Conservation (phyloP, 2,888 invertebrate genomes). For the Leucoptera coffeella region DNA sequence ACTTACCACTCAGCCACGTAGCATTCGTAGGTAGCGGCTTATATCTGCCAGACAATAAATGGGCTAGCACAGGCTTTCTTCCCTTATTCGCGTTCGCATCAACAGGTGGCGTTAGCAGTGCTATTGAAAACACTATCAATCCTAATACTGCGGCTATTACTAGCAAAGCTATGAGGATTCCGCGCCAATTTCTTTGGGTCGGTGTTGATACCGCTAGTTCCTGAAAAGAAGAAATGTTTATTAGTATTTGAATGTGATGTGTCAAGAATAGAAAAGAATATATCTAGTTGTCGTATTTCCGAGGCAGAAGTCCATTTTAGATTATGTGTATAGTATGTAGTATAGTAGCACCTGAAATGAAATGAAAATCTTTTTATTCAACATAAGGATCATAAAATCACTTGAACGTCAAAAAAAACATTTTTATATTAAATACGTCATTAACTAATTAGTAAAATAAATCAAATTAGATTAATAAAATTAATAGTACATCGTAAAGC, state of each 20-base stretch:
- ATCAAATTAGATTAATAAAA: too few species aligned
- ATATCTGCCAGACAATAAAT: background rate
- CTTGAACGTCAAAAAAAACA: too few species aligned
- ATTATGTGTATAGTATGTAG: too few species aligned
- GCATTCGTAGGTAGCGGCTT: conserved; percentile 1
- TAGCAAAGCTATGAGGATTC: conserved; percentile 85
- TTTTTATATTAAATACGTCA: too few species aligned
- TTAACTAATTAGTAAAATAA: too few species aligned
- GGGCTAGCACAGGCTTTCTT: conserved; percentile 55
- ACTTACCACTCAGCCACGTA: conserved; percentile 34
- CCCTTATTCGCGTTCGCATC: conserved; percentile 66
- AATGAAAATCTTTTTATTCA: too few species aligned
- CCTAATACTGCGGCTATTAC: conserved; percentile 87
- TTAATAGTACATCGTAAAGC: too few species aligned
- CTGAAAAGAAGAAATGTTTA: conserved; percentile 34
- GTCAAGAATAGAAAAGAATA: background rate
- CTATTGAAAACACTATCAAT: conserved; percentile 85
- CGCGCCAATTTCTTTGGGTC: conserved; percentile 80
- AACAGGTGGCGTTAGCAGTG: conserved; percentile 75
- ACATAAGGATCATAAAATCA: too few species aligned
- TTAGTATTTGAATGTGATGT: background rate
- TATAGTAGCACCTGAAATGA: too few species aligned
- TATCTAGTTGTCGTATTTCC: too few species aligned
- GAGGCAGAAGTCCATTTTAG: too few species aligned
- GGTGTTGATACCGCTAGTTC: conserved; percentile 74